Conservation (phyloP, 2,113 vertebrate species). For the Aix galericulata region DNA sequence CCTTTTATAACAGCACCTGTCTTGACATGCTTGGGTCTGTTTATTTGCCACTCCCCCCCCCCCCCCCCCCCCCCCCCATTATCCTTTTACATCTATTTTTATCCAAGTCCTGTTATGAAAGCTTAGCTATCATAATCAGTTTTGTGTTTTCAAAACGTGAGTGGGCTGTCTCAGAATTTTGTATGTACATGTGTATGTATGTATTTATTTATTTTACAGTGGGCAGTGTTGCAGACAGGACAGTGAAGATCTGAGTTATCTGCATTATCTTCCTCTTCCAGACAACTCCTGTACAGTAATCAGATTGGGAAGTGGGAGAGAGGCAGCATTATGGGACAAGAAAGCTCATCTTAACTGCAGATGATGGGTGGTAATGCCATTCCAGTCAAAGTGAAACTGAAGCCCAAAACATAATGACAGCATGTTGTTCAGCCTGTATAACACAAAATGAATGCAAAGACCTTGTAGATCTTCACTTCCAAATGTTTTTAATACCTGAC, state of each 20-base stretch:
- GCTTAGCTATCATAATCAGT: no score
- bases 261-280: accelerated
- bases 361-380: not conserved
- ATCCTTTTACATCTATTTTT: no score
- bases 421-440: not conserved
- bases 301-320: not conserved
- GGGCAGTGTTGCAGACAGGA: accelerated
- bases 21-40: not conserved
- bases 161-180: no score
- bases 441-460: not conserved
- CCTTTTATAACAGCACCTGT: not conserved
- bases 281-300: not conserved
- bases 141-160: no score
- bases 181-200: no score
- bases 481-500: not conserved
- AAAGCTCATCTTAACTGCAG: not conserved
- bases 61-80: no score
- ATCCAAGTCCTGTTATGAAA: no score
- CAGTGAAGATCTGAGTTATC: accelerated
- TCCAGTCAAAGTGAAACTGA: not conserved
- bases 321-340: not conserved
- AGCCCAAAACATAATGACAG: not conserved
- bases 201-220: not conserved
- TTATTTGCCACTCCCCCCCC: not conserved
- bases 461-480: not conserved